Percentiles rank a stretch among this genome's conserved stretches.
Evolutionary conservation across 1,140 invertebrate genomes (phyloP).

Genomic region (Aphelinus atriplicis): DNA sequence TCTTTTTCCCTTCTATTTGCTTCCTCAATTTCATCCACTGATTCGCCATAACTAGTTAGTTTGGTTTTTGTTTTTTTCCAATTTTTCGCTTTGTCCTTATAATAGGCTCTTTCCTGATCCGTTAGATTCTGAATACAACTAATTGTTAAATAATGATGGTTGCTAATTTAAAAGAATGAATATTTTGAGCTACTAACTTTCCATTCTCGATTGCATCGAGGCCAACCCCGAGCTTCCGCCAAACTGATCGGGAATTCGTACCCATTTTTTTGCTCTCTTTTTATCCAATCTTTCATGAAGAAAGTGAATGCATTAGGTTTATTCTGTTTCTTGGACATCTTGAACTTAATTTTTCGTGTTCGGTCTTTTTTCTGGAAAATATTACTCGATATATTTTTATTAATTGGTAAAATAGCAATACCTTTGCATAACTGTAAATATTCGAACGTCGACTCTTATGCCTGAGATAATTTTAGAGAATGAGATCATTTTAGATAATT

Average conservation of each 20-base stretch:
- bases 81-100: constrained; percentile 27
- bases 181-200: constrained; percentile 34
- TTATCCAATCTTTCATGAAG: constrained; percentile 62
- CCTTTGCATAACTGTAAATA: too few relatives aligned
- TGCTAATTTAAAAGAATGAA: neutral
- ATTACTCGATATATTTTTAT: too few relatives aligned
- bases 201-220: constrained; percentile 50
- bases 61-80: neutral
- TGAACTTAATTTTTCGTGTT: neutral
- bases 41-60: neutral
- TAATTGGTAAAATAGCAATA: too few relatives aligned
- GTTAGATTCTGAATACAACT: constrained; percentile 18
- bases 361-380: too few relatives aligned
- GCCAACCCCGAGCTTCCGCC: constrained; percentile 52
- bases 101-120: neutral
- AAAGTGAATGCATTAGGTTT: constrained; percentile 61
- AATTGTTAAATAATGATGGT: neutral
- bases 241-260: constrained; percentile 55
- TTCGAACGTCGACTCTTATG: too few relatives aligned
- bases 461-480: too few relatives aligned
- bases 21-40: neutral
- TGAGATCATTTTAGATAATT: too few relatives aligned
- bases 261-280: constrained; percentile 57
- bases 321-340: constrained; percentile 61
- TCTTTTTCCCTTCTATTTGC: neutral